Base-by-base conservation (phyloP, 2,797 vertebrate genomes). In the Pipistrellus kuhlii region DNA sequence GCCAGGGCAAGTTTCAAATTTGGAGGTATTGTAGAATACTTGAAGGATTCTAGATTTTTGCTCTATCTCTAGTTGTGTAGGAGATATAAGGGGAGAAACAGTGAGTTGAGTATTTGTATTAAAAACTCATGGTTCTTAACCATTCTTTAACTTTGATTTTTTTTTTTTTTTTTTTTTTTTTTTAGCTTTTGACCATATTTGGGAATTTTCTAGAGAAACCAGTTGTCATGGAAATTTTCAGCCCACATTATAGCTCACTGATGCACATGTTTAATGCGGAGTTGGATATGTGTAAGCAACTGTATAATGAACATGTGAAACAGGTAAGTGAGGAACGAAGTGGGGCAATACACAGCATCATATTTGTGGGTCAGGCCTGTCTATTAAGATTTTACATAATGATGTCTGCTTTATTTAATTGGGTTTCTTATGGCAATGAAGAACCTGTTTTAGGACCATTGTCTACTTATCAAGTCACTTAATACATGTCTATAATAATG, bases 151-250 rank as follows among this genome's bases (percentile, higher is more conserved):
- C 85, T 96, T 96, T 95, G 44, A 84, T 92, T 95, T 95, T 90
- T 51, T 51, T 51, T 51, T 6, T 38, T 48, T 51, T 93, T 77
- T 51, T 51, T 51, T 6, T 38, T 48, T 51, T 93, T 77, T 53
- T 94, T 77, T 88, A 99, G 98, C 96, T 99, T 94, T 97, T 99
- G 88, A 98, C 97, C 5, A n/a, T 99, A 88, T 98, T 98, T 97
- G 98, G 98, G 97, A 98, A 98, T 71, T 98, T 99, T 97, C 96
- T 99, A 96, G 98, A 99, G 96, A 98, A 98, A 87, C 93, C 89
- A 85, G 96, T 98, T 88, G 98, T 99, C 93, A 96, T 97, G 97
- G 97, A 99, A 95, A 98, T 98, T 95, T 99, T 99, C 96, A 98
- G 94, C 88, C 98, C 98, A 73, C 98, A 98, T 98, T 98, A 98